Conservation (phyloP, 2,888 invertebrate genomes). For the Gasteruption jaculator region DNA sequence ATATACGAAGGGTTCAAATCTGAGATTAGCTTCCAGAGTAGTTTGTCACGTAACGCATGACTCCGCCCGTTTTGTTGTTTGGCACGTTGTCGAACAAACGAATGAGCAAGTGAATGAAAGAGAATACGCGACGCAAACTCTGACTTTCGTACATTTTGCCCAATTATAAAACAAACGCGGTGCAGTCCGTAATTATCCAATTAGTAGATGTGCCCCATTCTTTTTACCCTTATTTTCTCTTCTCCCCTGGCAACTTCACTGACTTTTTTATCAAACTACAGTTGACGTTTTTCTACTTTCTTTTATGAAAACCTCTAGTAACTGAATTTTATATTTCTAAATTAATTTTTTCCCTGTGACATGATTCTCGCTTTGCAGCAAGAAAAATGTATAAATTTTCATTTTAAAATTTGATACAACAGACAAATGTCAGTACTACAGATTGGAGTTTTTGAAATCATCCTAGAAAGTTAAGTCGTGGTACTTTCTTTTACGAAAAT, state of each 20-base stretch:
- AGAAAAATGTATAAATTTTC: too few relatives aligned
- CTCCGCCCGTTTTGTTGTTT: constrained; percentile 48
- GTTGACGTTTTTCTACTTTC: too few relatives aligned
- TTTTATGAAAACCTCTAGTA: too few relatives aligned
- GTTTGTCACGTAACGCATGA: constrained; percentile 52
- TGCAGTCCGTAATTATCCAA: constrained; percentile 51
- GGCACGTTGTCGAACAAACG: constrained; percentile 43
- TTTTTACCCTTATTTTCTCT: constrained; percentile 13
- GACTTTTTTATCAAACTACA: constrained; percentile 17
- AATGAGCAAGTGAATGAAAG: constrained; percentile 18
- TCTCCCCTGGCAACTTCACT: constrained; percentile 23
- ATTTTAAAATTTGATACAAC: too few relatives aligned
- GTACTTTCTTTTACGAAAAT: too few relatives aligned
- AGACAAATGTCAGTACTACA: too few relatives aligned
- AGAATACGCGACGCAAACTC: constrained; percentile 28
- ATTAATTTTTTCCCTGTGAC: too few relatives aligned
- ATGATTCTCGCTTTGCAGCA: too few relatives aligned
- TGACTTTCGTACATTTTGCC: constrained; percentile 39
- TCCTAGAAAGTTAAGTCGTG: too few relatives aligned
- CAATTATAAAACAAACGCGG: constrained; percentile 52
- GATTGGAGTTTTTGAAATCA: too few relatives aligned
- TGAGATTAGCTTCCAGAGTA: constrained; percentile 48
- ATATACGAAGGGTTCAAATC: constrained; percentile 33
- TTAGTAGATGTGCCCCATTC: constrained; percentile 42
- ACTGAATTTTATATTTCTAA: too few relatives aligned